phyloP scores from a whole-genome alignment of 2,113 vertebrate genomes.

The Pipra filicauda region DNA sequence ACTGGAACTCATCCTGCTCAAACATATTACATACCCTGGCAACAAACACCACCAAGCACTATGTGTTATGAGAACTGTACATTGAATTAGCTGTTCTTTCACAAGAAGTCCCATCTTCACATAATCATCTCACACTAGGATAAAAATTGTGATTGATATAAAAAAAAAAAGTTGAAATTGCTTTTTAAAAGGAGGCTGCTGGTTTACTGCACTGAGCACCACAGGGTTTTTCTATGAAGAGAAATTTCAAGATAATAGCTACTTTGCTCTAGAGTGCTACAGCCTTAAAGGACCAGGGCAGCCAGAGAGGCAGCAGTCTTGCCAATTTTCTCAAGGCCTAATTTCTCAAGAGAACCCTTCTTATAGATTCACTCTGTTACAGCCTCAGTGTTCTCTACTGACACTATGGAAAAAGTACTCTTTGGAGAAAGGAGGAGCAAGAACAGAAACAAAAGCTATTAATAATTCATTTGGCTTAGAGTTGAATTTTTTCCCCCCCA shows the following conservation, averaged over 20 bases:
- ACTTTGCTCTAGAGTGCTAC: constrained; percentile 72
- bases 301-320: constrained; percentile 76
- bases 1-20: background rate
- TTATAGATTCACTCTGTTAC: constrained; percentile 39
- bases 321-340: constrained; percentile 75
- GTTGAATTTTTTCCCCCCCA: background rate
- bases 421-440: background rate
- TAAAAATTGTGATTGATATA: background rate
- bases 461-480: background rate
- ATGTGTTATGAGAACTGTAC: background rate
- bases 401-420: background rate
- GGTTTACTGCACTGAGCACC: background rate
- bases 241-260: constrained; percentile 48
- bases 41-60: background rate
- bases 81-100: background rate
- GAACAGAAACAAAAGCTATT: background rate
- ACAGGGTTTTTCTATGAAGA: background rate
- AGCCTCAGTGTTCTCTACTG: background rate
- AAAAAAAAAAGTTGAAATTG: background rate
- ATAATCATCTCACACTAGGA: background rate
- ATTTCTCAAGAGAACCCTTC: constrained; percentile 64
- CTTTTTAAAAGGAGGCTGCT: background rate
- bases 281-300: constrained; percentile 69
- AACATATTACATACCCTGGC: background rate
- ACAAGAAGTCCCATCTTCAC: background rate